phyloP scores from a whole-genome alignment of 2,888 invertebrate genomes.

The Ochropleura leucogaster region DNA sequence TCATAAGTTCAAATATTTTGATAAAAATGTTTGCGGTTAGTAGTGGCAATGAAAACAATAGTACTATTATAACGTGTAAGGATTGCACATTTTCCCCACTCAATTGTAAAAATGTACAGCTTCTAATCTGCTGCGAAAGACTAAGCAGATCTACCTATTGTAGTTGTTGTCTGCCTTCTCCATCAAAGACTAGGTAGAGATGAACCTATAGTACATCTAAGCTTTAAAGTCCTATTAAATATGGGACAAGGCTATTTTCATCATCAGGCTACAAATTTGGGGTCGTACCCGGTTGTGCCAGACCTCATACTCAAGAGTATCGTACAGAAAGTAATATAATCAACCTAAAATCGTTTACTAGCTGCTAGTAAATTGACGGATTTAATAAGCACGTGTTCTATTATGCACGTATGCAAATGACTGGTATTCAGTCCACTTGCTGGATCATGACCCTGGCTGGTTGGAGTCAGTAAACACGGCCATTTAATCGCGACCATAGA shows the following conservation, averaged over 20 bases:
- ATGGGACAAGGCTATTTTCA: neutral
- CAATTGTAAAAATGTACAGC: neutral
- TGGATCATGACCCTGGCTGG: slow-evolving; percentile 56
- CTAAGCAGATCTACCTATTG: neutral
- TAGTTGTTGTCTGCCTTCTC: too few relatives aligned
- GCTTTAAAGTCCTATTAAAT: neutral
- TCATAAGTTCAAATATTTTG: slow-evolving; percentile 28
- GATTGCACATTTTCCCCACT: neutral
- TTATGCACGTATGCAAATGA: slow-evolving; percentile 48
- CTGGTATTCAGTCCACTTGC: slow-evolving; percentile 31
- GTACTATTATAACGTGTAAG: too few relatives aligned
- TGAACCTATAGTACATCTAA: neutral
- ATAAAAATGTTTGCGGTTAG: slow-evolving; percentile 21
- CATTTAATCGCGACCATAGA: slow-evolving; percentile 13
- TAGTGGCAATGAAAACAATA: neutral
- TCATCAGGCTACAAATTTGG: too few relatives aligned
- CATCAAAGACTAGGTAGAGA: neutral
- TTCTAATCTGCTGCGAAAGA: too few relatives aligned
- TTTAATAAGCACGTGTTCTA: slow-evolving; percentile 44
- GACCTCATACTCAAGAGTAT: neutral
- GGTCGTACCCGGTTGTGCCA: too few relatives aligned
- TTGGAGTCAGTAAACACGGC: slow-evolving; percentile 31
- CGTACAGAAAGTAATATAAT: neutral
- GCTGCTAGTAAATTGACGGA: neutral
- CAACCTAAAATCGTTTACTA: neutral